Conservation (phyloP, 37 sponge, comb jelly and placozoan species). For the Ianthella basta region DNA sequence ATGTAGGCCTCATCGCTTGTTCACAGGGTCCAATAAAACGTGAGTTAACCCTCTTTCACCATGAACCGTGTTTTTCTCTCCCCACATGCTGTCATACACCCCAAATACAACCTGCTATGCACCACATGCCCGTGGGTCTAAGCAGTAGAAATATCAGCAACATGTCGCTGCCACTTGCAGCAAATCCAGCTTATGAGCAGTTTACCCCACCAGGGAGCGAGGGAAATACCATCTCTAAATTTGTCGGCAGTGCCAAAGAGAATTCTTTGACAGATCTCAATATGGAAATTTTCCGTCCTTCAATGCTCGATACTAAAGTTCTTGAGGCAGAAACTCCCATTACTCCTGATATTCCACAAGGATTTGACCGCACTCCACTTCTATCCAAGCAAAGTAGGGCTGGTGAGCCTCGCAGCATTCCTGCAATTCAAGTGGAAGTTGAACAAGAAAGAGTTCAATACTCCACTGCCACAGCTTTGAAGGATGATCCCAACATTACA, state of each 20-base stretch:
- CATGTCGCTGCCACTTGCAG: neutral
- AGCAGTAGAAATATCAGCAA: neutral
- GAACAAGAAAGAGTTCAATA: no score
- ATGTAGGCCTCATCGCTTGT: neutral
- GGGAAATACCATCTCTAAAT: neutral
- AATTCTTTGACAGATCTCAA: neutral
- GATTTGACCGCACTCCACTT: no score
- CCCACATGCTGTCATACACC: neutral
- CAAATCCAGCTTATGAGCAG: slow-evolving; percentile 10
- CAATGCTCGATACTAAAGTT: neutral
- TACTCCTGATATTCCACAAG: neutral
- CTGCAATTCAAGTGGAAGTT: no score
- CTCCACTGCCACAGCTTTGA: no score
- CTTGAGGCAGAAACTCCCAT: neutral
- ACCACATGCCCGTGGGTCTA: neutral
- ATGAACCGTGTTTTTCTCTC: neutral
- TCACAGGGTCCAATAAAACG: neutral
- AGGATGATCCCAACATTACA: no score
- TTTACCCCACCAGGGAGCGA: neutral
- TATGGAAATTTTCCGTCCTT: neutral
- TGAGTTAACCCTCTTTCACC: neutral
- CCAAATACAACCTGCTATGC: neutral
- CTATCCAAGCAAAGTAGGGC: no score
- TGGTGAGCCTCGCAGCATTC: no score
- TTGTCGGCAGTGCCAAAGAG: neutral